Evolutionary conservation across 2,113 vertebrate species (phyloP).

Genomic region (Sigmodon hispidus): DNA sequence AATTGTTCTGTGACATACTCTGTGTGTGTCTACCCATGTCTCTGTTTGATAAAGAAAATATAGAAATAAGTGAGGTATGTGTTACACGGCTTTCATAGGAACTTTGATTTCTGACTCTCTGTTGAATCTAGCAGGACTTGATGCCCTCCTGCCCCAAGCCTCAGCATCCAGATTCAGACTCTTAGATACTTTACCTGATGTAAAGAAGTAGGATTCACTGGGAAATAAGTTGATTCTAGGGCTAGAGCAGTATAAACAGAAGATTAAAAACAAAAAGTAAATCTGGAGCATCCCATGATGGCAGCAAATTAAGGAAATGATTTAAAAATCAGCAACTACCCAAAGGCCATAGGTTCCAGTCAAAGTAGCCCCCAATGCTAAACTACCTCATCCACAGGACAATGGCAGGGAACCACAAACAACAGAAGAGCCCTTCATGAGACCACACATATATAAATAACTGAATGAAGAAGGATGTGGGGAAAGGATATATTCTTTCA

Average conservation of each 20-base stretch:
- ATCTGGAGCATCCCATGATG: background rate
- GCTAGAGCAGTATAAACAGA: background rate
- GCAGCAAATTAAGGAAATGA: background rate
- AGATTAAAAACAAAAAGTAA: background rate
- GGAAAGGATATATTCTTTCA: background rate
- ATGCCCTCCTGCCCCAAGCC: background rate
- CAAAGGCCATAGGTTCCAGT: background rate
- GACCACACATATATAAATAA: background rate
- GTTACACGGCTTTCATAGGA: background rate
- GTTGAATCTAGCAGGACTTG: background rate
- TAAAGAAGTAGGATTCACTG: background rate
- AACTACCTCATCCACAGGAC: background rate
- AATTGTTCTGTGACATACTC: no score
- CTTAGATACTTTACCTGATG: background rate
- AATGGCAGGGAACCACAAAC: background rate
- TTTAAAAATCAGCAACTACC: background rate
- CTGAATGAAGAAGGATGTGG: background rate
- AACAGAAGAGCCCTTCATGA: background rate
- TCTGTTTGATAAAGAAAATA: background rate
- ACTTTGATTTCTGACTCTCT: background rate
- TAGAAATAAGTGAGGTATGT: background rate
- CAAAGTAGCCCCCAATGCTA: background rate
- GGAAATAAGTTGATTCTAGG: background rate
- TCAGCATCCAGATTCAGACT: background rate
- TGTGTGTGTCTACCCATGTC: background rate